Conservation (phyloP, 2,888 invertebrate species). For the Caenorhabditis sp. region DNA sequence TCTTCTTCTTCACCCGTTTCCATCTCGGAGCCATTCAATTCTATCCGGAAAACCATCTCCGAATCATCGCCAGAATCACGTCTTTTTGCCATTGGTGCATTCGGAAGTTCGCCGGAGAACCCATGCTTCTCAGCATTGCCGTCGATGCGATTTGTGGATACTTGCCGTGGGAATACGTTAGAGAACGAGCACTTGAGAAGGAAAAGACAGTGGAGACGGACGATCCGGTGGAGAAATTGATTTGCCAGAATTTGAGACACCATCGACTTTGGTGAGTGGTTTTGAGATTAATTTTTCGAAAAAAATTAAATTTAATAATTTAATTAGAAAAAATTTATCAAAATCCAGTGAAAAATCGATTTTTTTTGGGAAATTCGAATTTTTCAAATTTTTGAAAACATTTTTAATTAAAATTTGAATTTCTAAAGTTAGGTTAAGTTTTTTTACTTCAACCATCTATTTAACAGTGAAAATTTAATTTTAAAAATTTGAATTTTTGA, state of each 20-base stretch:
- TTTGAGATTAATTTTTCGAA: no score
- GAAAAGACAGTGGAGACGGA: not conserved
- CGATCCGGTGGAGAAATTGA: slow-evolving; percentile 32
- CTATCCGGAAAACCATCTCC: slow-evolving; percentile 12
- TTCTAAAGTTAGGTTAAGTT: no score
- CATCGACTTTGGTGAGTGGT: slow-evolving; percentile 37
- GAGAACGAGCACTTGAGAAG: slow-evolving; percentile 23
- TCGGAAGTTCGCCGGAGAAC: slow-evolving; percentile 23
- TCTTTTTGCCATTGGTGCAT: slow-evolving; percentile 34
- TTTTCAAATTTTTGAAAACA: no score
- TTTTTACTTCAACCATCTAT: no score
- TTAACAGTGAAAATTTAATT: no score
- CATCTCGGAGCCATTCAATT: slow-evolving; percentile 32
- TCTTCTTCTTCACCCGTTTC: slow-evolving; percentile 50
- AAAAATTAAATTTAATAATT: not conserved
- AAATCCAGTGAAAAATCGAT: not conserved
- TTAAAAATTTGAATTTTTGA: no score
- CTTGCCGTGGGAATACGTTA: slow-evolving; percentile 36
- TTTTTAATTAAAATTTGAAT: no score
- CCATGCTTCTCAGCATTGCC: slow-evolving; percentile 43
- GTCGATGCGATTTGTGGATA: slow-evolving; percentile 57
- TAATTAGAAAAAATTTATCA: not conserved
- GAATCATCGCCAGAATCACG: slow-evolving; percentile 17
- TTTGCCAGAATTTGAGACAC: slow-evolving; percentile 30
- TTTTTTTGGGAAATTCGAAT: no score